A percentile compares a stretch with the other conserved stretches of the same genome.
Conservation (phyloP, 2,888 invertebrate species). For the Stratiomys singularior region DNA sequence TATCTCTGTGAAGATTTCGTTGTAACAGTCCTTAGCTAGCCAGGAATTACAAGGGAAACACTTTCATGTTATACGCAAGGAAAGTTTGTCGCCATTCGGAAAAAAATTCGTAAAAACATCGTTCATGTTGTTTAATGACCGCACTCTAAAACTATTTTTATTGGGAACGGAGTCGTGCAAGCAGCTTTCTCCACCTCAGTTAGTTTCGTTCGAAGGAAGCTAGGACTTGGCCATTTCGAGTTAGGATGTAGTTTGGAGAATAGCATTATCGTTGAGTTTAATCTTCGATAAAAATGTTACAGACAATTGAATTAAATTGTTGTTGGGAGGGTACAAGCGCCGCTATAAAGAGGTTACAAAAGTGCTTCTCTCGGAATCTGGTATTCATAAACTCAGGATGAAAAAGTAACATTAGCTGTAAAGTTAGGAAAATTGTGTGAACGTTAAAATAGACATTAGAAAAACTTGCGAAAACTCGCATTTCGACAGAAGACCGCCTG, state of each 20-base stretch:
- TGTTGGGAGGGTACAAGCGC: neutral
- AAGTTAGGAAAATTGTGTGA: no score
- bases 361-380: no score
- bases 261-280: slow-evolving; percentile 25
- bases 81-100: neutral
- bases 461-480: no score
- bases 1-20: slow-evolving; percentile 2
- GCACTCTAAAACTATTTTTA: no score
- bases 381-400: no score
- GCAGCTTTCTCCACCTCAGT: neutral
- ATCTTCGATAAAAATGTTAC: neutral
- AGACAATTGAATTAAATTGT: slow-evolving; percentile 33
- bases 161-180: no score
- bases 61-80: neutral
- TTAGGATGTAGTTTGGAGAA: neutral
- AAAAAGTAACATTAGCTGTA: no score
- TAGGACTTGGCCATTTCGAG: neutral
- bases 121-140: no score
- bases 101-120: neutral
- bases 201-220: neutral
- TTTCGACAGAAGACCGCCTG: no score
- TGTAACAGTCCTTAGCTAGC: neutral
- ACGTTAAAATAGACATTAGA: no score
- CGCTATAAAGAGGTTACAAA: no score
- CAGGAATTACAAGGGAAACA: neutral